A percentile compares a stretch with the other conserved stretches of the same genome.
phyloP scores from a whole-genome alignment of 2,888 invertebrate genomes.

The Eueremaeus valkanovi region DNA sequence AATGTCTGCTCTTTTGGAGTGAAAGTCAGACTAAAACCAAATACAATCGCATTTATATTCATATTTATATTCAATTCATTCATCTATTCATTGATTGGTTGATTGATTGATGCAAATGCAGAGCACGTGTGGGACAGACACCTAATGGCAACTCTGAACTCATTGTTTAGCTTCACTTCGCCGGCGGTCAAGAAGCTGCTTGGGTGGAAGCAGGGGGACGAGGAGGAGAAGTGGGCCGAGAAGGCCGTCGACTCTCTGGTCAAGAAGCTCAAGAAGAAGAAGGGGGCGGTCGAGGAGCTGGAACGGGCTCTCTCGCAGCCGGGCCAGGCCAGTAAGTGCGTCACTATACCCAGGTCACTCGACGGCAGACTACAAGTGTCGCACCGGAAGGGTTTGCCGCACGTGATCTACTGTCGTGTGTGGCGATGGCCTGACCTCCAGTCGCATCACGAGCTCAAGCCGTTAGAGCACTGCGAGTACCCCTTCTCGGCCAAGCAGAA shows the following conservation, averaged over 20 bases:
- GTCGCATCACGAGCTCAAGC: slow-evolving; percentile 87
- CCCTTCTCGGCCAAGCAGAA: slow-evolving; percentile 86
- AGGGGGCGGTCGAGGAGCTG: slow-evolving; percentile 82
- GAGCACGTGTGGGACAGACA: too few relatives aligned
- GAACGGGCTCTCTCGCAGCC: slow-evolving; percentile 91
- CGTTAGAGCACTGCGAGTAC: slow-evolving; percentile 86
- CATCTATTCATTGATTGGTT: too few relatives aligned
- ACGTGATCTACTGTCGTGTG: slow-evolving; percentile 93
- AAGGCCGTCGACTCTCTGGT: slow-evolving; percentile 96
- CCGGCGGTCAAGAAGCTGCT: slow-evolving; percentile 77
- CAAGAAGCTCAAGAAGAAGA: slow-evolving; percentile 92
- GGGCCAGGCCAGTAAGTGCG: slow-evolving; percentile 89
- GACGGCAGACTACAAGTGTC: slow-evolving; percentile 61
- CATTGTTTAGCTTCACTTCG: too few relatives aligned
- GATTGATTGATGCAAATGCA: too few relatives aligned
- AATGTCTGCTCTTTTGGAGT: too few relatives aligned
- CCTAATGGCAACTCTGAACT: too few relatives aligned
- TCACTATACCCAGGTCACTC: slow-evolving; percentile 70
- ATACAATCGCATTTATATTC: too few relatives aligned
- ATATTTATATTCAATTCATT: too few relatives aligned
- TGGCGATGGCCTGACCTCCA: slow-evolving; percentile 98
- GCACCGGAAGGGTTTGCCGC: slow-evolving; percentile 88
- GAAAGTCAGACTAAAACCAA: too few relatives aligned
- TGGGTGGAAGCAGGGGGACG: slow-evolving; percentile 83
- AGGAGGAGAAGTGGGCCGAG: slow-evolving; percentile 87